Percentiles rank a stretch among this genome's conserved stretches.
These are phyloP conservation scores for Podocnemis expansa DNA, from an alignment of 2,113 vertebrate genomes.

Conservation along the genomic window DNA sequence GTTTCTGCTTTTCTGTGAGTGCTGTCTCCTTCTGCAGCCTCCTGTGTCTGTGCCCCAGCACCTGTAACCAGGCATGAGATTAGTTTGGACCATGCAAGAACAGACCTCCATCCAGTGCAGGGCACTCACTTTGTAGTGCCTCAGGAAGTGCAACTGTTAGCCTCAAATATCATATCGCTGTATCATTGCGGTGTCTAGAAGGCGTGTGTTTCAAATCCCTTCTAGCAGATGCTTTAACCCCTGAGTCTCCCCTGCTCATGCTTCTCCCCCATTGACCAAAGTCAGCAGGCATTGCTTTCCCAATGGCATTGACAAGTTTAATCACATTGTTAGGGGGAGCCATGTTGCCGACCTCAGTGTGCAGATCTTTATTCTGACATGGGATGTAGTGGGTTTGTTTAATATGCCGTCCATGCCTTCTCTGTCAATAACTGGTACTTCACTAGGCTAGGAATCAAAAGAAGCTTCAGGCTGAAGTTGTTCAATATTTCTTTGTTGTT, in stretches of 20 bases:
- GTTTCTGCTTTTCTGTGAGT: not conserved
- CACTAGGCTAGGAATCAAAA: constrained; percentile 28
- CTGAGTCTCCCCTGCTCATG: not conserved
- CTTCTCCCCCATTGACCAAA: not conserved
- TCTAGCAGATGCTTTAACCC: not conserved
- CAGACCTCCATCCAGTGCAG: not conserved
- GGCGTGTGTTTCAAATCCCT: not conserved
- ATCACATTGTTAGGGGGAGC: constrained; percentile 67
- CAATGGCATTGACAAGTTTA: constrained; percentile 47
- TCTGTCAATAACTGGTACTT: not conserved
- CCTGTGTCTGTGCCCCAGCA: not conserved
- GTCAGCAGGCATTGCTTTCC: constrained; percentile 31
- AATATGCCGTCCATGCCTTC: constrained; percentile 55
- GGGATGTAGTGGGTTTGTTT: constrained; percentile 24
- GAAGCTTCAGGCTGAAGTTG: constrained; percentile 13
- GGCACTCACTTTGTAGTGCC: not conserved
- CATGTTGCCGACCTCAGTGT: constrained; percentile 42
- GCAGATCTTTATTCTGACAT: constrained; percentile 57
- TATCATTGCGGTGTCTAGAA: not conserved
- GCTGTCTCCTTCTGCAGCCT: not conserved
- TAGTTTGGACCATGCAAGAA: not conserved
- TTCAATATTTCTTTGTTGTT: constrained; percentile 26
- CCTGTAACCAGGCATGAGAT: not conserved
- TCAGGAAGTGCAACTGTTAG: not conserved
- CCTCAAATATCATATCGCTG: fast-evolving